Conservation (phyloP, 1,140 invertebrate genomes). For the Drosophila kikkawai region DNA sequence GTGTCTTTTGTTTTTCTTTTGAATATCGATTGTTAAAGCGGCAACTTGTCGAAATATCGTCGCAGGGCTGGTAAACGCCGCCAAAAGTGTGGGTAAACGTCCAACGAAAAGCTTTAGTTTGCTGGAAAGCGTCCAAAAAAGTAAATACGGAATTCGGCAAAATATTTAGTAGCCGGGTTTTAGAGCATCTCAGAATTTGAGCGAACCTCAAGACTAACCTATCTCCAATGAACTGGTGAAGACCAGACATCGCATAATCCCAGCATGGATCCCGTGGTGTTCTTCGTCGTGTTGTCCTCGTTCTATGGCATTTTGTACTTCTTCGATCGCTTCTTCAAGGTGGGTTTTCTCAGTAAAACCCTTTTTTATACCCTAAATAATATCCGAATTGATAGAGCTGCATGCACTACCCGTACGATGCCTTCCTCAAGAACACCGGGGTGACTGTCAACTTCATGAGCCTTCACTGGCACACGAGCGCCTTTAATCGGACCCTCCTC, state of each 20-base stretch:
- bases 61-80: not conserved
- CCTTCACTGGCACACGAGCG: constrained; percentile 91
- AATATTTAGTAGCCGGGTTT: not conserved
- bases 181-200: not conserved
- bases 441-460: constrained; percentile 89
- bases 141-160: constrained; percentile 23
- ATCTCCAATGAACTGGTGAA: constrained; percentile 17
- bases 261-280: constrained; percentile 76
- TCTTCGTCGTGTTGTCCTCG: constrained; percentile 73
- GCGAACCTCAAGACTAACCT: not conserved
- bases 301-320: constrained; percentile 89
- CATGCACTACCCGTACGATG: constrained; percentile 91
- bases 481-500: constrained; percentile 89
- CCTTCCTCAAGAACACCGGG: constrained; percentile 91
- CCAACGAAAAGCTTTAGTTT: not conserved
- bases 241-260: not conserved
- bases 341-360: constrained; percentile 53
- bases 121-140: constrained; percentile 6
- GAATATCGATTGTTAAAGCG: not conserved
- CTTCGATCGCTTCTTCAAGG: constrained; percentile 90
- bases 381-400: constrained; percentile 87
- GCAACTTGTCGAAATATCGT: not conserved
- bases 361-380: not conserved
- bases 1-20: not conserved
- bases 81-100: not conserved